phyloP scores from a whole-genome alignment of 2,888 invertebrate genomes.

The Caenorhabditis afra region DNA sequence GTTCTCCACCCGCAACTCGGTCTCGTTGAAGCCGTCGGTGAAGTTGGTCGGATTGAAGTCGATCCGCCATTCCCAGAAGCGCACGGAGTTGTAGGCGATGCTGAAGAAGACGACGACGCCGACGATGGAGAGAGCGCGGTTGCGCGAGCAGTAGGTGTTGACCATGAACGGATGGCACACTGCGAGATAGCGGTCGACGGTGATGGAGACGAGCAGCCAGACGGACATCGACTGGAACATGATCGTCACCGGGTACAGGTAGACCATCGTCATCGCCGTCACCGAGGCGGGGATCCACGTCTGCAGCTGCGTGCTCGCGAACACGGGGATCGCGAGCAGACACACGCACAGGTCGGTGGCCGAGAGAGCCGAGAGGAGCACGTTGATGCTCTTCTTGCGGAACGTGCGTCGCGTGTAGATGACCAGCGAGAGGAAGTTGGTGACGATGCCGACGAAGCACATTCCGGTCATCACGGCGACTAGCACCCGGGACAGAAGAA shows the following conservation, averaged over 20 bases:
- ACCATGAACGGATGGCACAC: constrained; percentile 80
- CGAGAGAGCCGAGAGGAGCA: constrained; percentile 75
- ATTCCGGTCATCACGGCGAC: constrained; percentile 71
- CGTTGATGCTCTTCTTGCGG: constrained; percentile 77
- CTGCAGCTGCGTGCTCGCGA: constrained; percentile 65
- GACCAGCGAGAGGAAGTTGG: constrained; percentile 73
- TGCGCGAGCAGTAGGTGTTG: constrained; percentile 74
- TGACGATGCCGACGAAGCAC: constrained; percentile 74
- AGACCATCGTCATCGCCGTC: constrained; percentile 74
- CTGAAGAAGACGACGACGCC: constrained; percentile 73
- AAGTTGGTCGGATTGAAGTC: constrained; percentile 21
- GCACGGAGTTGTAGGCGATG: constrained; percentile 77
- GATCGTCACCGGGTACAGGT: constrained; percentile 76
- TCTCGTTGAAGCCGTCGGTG: constrained; percentile 8
- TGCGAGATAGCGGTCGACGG: constrained; percentile 78
- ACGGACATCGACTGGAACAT: constrained; percentile 74
- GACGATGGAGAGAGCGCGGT: constrained; percentile 73
- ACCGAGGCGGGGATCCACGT: constrained; percentile 49
- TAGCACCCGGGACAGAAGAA: constrained; percentile 66
- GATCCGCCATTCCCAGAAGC: constrained; percentile 78
- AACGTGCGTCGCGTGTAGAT: constrained; percentile 76
- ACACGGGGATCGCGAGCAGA: constrained; percentile 77
- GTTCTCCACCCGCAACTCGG: constrained; percentile 33
- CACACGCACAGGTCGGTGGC: constrained; percentile 75
- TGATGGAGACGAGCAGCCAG: constrained; percentile 74